These are phyloP conservation scores for Andrena minutula DNA, from an alignment of 2,888 invertebrate genomes.

Conservation along the genomic window DNA sequence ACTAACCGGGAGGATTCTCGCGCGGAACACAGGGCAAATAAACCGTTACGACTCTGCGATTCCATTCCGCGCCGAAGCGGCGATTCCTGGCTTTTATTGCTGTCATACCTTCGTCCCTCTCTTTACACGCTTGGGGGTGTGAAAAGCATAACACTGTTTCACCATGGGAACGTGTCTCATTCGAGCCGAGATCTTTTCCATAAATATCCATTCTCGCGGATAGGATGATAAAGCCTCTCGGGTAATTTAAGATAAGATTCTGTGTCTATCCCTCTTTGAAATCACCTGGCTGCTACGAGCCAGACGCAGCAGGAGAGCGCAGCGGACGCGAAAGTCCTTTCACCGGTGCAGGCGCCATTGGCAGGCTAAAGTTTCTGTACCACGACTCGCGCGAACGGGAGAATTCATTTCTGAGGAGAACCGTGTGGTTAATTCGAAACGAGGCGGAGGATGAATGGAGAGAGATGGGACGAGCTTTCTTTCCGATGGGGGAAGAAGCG, in stretches of 20 bases:
- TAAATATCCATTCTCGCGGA: not conserved
- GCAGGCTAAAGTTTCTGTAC: not conserved
- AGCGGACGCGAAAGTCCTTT: no score
- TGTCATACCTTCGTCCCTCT: not conserved
- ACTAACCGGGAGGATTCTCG: constrained; percentile 55
- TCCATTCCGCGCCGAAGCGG: constrained; percentile 48
- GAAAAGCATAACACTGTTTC: not conserved
- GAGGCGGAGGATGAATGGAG: not conserved
- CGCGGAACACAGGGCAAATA: constrained; percentile 59
- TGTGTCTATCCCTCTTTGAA: no score
- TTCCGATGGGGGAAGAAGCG: constrained; percentile 28
- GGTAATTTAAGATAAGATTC: no score
- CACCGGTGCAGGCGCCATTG: no score
- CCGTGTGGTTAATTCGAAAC: not conserved
- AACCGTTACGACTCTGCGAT: constrained; percentile 66
- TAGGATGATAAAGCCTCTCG: no score
- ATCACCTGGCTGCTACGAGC: no score
- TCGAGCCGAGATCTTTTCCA: not conserved
- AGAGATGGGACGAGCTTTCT: not conserved
- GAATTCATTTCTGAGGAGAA: not conserved
- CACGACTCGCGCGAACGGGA: not conserved
- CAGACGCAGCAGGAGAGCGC: no score
- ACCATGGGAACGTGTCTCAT: no score
- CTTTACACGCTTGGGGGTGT: not conserved
- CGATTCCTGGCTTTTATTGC: constrained; percentile 38